Evolutionary conservation across 2,888 invertebrate species (phyloP).

Genomic region (Ornithoptera alexandrae): DNA sequence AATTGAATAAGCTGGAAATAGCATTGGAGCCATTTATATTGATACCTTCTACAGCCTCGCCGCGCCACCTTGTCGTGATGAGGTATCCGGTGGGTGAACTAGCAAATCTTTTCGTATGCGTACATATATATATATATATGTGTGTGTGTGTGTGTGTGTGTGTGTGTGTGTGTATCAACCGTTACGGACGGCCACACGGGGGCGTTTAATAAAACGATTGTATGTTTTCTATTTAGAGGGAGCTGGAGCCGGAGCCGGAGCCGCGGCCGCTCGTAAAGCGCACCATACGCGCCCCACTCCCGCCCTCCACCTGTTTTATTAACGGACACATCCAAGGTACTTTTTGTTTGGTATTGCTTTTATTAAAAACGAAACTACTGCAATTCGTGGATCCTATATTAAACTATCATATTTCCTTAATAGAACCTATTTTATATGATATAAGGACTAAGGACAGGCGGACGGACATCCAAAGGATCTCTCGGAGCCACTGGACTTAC

Average conservation of each 20-base stretch:
- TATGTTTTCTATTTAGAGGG: slow-evolving; percentile 59
- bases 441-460: too few species aligned
- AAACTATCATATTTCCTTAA: too few species aligned
- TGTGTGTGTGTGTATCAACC: too few species aligned
- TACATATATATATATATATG: too few species aligned
- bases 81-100: too few species aligned
- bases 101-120: too few species aligned
- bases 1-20: slow-evolving; percentile 23
- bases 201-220: slow-evolving; percentile 56
- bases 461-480: too few species aligned
- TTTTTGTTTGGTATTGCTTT: slow-evolving; percentile 34
- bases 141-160: too few species aligned
- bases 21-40: background rate
- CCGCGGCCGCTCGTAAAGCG: slow-evolving; percentile 51
- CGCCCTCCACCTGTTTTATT: slow-evolving; percentile 55
- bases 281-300: slow-evolving; percentile 57
- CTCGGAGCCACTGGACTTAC: too few species aligned
- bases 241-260: slow-evolving; percentile 64
- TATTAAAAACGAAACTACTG: slow-evolving; percentile 39
- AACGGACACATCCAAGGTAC: slow-evolving; percentile 49
- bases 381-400: too few species aligned
- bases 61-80: too few species aligned
- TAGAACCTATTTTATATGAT: too few species aligned
- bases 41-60: background rate
- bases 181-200: slow-evolving; percentile 26